Evolutionary conservation across 2,113 vertebrate genomes (phyloP).

Genomic region (Micronisus gabar): DNA sequence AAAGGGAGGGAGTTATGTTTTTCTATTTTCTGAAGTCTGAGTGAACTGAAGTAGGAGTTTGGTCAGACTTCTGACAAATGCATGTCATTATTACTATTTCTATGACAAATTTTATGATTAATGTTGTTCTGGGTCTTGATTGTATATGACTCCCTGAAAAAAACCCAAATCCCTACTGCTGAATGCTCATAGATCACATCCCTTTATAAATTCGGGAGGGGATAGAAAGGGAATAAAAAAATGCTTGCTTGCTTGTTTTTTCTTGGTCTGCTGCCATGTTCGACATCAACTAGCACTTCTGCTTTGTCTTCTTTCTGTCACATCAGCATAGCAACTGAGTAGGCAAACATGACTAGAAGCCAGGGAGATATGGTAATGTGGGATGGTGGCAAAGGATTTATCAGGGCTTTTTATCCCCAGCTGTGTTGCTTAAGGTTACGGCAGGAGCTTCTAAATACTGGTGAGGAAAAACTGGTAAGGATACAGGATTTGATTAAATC

Average conservation of each 20-base stretch:
- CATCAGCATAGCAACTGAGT: background rate
- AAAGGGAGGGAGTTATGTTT: background rate
- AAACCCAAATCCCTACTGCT: background rate
- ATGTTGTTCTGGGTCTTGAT: background rate
- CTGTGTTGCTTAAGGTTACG: background rate
- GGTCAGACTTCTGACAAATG: background rate
- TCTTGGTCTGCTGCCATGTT: background rate
- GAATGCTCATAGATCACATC: background rate
- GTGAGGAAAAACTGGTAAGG: background rate
- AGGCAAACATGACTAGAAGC: background rate
- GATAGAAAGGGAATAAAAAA: background rate
- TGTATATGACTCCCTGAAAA: background rate
- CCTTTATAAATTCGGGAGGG: background rate
- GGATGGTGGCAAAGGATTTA: background rate
- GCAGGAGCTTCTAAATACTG: background rate
- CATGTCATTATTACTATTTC: background rate
- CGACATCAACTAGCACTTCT: background rate
- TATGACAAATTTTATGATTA: background rate
- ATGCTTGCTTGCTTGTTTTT: background rate
- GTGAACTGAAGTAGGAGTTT: background rate
- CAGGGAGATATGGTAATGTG: background rate
- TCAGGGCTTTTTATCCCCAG: background rate
- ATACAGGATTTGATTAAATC: background rate
- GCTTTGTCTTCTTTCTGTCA: conserved; percentile 37
- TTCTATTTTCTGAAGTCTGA: background rate